phyloP scores from a whole-genome alignment of 2,888 invertebrate species.

The Encarsia formosa region DNA sequence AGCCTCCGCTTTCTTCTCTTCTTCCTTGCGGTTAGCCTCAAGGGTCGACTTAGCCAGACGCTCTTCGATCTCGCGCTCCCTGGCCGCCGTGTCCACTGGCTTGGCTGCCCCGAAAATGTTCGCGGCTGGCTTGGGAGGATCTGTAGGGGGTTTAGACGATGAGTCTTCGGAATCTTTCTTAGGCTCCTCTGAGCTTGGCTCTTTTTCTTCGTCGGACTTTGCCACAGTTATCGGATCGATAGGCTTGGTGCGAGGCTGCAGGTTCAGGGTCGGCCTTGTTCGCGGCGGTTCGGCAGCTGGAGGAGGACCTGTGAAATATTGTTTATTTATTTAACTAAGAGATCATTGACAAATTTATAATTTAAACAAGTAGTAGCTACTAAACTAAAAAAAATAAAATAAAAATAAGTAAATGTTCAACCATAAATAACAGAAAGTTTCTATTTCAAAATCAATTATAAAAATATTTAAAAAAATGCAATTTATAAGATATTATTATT shows the following conservation, averaged over 20 bases:
- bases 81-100: slow-evolving; percentile 89
- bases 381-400: no score
- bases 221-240: slow-evolving; percentile 50
- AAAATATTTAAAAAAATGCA: no score
- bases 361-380: no score
- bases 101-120: slow-evolving; percentile 93
- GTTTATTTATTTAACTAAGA: no score
- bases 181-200: not conserved
- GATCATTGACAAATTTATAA: no score
- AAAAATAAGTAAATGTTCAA: no score
- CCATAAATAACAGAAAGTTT: no score
- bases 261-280: slow-evolving; percentile 73
- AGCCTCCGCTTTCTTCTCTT: slow-evolving; percentile 31
- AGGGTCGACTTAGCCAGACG: slow-evolving; percentile 61
- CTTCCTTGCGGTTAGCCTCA: slow-evolving; percentile 41
- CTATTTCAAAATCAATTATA: no score
- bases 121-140: slow-evolving; percentile 60
- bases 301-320: no score
- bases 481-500: no score
- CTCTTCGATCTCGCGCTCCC: slow-evolving; percentile 88
- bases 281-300: slow-evolving; percentile 52
- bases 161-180: slow-evolving; percentile 28
- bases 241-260: slow-evolving; percentile 78
- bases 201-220: not conserved
- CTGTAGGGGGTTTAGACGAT: no score